Conservation (phyloP, 2,797 vertebrate species). For the Enteromius unitaeniatus region DNA sequence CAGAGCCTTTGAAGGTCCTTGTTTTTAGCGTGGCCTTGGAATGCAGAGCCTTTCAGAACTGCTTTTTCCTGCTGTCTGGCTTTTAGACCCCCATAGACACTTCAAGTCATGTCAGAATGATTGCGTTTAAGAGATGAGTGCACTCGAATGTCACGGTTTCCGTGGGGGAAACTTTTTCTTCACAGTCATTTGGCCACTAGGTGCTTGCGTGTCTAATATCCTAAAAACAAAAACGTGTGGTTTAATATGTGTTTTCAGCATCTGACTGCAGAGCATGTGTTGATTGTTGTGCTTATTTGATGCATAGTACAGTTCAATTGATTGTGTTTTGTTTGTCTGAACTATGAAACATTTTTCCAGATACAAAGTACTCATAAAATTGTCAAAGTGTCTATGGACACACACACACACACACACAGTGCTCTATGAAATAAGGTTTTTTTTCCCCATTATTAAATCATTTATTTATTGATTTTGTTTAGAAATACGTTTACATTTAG, state of each 20-base stretch:
- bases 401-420: too few species aligned
- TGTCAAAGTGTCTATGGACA: too few species aligned
- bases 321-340: background rate
- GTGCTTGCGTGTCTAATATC: background rate
- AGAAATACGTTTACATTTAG: too few species aligned
- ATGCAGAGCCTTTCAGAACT: background rate
- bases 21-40: slow-evolving; percentile 14
- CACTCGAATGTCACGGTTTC: background rate
- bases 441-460: too few species aligned
- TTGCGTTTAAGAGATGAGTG: background rate
- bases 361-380: background rate
- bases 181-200: background rate
- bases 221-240: background rate
- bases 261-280: background rate
- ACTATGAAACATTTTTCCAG: background rate
- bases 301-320: background rate
- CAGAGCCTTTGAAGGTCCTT: slow-evolving; percentile 24
- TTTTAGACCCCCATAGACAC: slow-evolving; percentile 4
- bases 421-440: too few species aligned
- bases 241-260: background rate
- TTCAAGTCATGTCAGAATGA: slow-evolving; percentile 2
- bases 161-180: background rate
- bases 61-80: background rate
- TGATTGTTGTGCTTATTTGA: background rate
- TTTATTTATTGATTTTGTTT: too few species aligned